These are phyloP conservation scores for Melinaea marsaeus DNA, from an alignment of 2,888 invertebrate genomes.

Conservation along the genomic window DNA sequence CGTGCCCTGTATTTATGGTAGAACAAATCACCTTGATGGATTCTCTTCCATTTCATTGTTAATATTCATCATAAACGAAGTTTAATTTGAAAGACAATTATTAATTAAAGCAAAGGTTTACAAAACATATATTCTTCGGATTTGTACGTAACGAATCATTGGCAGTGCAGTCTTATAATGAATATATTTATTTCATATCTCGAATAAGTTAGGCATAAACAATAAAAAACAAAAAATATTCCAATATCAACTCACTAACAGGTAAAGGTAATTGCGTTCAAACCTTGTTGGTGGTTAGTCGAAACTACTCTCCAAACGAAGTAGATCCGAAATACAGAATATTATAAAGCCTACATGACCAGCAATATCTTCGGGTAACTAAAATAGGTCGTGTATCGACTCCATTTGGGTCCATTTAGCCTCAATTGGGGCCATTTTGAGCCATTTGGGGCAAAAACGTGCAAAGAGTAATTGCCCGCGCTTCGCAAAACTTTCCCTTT, in stretches of 20 bases:
- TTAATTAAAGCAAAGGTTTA: no score
- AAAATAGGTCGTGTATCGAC: conserved; percentile 23
- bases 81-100: no score
- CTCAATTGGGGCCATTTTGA: conserved; percentile 37
- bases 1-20: neutral
- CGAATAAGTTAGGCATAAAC: no score
- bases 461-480: conserved; percentile 31
- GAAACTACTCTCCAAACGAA: neutral
- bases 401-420: conserved; percentile 41
- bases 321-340: neutral
- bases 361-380: conserved; percentile 5
- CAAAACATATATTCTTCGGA: no score
- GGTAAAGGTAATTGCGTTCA: no score
- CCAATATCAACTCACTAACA: no score
- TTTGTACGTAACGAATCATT: no score
- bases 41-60: neutral
- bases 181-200: no score
- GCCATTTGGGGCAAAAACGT: conserved; percentile 35
- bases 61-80: neutral
- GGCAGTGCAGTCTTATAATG: no score
- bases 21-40: neutral
- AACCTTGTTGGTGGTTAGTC: neutral
- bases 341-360: conserved; percentile 1
- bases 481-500: conserved; percentile 31
- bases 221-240: no score